Evolutionary conservation across 1,140 invertebrate species (phyloP).

Genomic region (Aphelenchoides fujianensis): DNA sequence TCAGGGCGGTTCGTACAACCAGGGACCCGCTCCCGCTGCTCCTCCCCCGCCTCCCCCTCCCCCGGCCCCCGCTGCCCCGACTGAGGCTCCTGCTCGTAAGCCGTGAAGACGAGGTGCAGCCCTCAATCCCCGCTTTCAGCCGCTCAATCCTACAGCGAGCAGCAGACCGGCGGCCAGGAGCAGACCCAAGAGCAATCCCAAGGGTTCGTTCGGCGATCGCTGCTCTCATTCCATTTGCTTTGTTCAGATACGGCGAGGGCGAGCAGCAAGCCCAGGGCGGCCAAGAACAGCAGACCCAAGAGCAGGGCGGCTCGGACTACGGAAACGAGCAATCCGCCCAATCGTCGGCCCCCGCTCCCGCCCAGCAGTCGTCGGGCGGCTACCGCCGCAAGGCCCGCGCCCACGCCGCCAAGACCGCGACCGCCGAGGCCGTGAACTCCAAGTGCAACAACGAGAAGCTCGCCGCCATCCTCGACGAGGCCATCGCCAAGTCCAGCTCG

Average conservation of each 20-base stretch:
- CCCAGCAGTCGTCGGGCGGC: slow-evolving; percentile 22
- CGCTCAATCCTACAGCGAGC: slow-evolving; percentile 19
- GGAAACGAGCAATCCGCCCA: slow-evolving; percentile 16
- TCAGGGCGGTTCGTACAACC: slow-evolving; percentile 10
- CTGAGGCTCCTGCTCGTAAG: no score
- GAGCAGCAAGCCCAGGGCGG: slow-evolving; percentile 10
- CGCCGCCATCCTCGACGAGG: slow-evolving; percentile 38
- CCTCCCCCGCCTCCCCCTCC: slow-evolving; percentile 7
- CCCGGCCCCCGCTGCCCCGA: slow-evolving; percentile 22
- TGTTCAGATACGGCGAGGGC: background rate
- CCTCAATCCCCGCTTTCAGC: background rate
- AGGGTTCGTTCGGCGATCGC: no score
- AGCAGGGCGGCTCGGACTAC: slow-evolving; percentile 12
- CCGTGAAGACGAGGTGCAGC: no score
- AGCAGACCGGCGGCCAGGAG: slow-evolving; percentile 20
- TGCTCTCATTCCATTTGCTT: no score
- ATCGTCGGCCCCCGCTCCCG: slow-evolving; percentile 36
- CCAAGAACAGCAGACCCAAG: slow-evolving; percentile 19
- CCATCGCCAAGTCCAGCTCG: no score
- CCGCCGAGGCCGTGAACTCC: slow-evolving; percentile 25
- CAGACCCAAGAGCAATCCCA: slow-evolving; percentile 9
- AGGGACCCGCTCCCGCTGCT: slow-evolving; percentile 29
- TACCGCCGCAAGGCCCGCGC: slow-evolving; percentile 3
- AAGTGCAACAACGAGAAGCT: slow-evolving; percentile 53
- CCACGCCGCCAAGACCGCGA: slow-evolving; percentile 41